phyloP scores from a whole-genome alignment of 2,113 vertebrate genomes.

The Plectropomus leopardus region DNA sequence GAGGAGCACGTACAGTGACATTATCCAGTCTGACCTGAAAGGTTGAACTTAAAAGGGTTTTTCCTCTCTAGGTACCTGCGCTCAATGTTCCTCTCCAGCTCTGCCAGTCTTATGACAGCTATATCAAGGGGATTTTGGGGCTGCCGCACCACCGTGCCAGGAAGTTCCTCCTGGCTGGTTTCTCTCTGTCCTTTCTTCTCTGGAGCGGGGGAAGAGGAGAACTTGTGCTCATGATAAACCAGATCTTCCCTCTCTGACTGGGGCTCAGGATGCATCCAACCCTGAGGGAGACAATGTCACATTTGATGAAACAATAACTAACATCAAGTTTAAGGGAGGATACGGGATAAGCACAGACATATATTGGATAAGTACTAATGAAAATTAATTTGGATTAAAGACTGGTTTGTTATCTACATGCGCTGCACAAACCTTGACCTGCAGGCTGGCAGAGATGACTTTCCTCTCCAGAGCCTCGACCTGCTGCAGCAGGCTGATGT shows the following conservation, averaged over 20 bases:
- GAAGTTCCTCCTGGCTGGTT: conserved; percentile 71
- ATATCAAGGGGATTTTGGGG: conserved; percentile 97
- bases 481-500: conserved; percentile 91
- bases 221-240: conserved; percentile 96
- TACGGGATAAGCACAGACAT: neutral
- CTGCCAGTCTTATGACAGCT: conserved; percentile 94
- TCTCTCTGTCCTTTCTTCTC: conserved; percentile 84
- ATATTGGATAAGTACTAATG: neutral
- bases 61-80: conserved; percentile 93
- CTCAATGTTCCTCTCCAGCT: conserved; percentile 98
- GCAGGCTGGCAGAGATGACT: conserved; percentile 92
- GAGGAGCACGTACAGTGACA: conserved; percentile 91
- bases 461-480: conserved; percentile 94
- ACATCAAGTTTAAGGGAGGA: neutral
- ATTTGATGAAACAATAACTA: conserved; percentile 8
- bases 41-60: conserved; percentile 92
- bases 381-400: neutral
- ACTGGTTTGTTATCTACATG: neutral
- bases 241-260: conserved; percentile 95
- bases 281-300: conserved; percentile 81
- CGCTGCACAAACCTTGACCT: conserved; percentile 88
- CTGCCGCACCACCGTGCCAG: conserved; percentile 85
- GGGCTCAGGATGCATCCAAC: conserved; percentile 93
- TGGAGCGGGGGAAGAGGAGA: conserved; percentile 80
- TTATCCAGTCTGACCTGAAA: conserved; percentile 95